Percentiles rank a stretch among this genome's conserved stretches.
phyloP scores from a whole-genome alignment of 2,113 vertebrate genomes.

The Polypterus senegalus region DNA sequence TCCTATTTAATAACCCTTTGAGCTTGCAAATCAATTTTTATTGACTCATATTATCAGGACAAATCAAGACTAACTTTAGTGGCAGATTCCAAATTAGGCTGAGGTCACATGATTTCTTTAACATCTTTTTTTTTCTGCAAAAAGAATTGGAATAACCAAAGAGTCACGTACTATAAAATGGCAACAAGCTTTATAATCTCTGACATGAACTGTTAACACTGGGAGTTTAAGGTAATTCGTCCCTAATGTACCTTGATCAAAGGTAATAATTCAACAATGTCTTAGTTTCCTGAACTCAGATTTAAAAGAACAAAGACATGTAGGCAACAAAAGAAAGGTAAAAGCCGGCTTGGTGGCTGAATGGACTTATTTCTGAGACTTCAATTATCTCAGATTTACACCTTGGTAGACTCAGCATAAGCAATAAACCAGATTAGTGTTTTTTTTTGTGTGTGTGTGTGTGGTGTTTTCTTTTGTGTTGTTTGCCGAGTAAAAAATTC shows the following conservation, averaged over 20 bases:
- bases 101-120: too few species aligned
- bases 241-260: slow-evolving; percentile 9
- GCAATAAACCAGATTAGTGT: neutral
- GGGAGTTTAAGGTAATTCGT: slow-evolving; percentile 5
- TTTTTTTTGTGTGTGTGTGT: neutral
- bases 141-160: neutral
- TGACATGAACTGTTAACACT: slow-evolving; percentile 1
- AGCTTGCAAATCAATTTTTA: too few species aligned
- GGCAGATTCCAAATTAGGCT: too few species aligned
- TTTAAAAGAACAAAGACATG: neutral
- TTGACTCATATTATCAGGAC: too few species aligned
- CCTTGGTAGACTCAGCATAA: neutral
- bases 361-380: neutral
- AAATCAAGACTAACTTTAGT: too few species aligned
- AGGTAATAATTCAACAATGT: neutral
- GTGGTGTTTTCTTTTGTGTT: too few species aligned
- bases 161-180: neutral
- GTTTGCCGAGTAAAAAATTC: too few species aligned
- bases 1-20: too few species aligned
- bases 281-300: neutral
- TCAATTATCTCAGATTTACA: neutral
- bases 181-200: neutral
- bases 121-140: too few species aligned
- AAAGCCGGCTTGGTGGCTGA: slow-evolving; percentile 3
- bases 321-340: neutral